Percentiles rank a stretch among this genome's conserved stretches.
phyloP scores from a whole-genome alignment of 1,140 invertebrate genomes.

The Mamestra configurata region DNA sequence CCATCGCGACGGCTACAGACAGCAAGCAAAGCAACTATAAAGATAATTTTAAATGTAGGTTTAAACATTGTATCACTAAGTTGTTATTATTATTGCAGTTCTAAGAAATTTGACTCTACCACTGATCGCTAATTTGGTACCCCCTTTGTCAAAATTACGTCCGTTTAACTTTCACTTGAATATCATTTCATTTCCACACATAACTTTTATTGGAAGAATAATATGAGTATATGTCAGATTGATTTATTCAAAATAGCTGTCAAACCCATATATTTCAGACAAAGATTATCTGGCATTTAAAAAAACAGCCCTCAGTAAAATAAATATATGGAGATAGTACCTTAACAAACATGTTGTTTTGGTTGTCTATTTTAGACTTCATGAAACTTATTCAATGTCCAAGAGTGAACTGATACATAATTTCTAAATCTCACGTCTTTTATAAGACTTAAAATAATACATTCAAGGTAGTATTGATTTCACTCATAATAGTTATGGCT shows the following conservation, averaged over 20 bases:
- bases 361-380: not conserved
- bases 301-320: no score
- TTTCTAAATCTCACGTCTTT: slow-evolving; percentile 67
- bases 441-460: slow-evolving; percentile 70
- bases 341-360: slow-evolving; percentile 57
- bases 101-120: no score
- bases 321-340: slow-evolving; percentile 15
- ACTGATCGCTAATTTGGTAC: no score
- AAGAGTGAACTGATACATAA: slow-evolving; percentile 69
- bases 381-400: not conserved
- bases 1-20: slow-evolving; percentile 58
- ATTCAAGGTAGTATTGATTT: slow-evolving; percentile 74
- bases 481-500: slow-evolving; percentile 54
- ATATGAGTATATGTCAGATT: no score
- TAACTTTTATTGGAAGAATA: no score
- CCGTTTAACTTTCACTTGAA: no score
- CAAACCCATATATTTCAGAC: no score
- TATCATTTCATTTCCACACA: no score
- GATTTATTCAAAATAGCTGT: no score
- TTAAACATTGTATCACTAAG: no score
- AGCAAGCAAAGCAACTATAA: slow-evolving; percentile 69
- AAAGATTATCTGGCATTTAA: no score
- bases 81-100: not conserved
- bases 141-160: no score
- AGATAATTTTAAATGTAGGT: not conserved